A percentile compares a stretch with the other conserved stretches of the same genome.
These are phyloP conservation scores for Orientallactaga bullata DNA, from an alignment of 2,113 vertebrate species.

Conservation along the genomic window DNA sequence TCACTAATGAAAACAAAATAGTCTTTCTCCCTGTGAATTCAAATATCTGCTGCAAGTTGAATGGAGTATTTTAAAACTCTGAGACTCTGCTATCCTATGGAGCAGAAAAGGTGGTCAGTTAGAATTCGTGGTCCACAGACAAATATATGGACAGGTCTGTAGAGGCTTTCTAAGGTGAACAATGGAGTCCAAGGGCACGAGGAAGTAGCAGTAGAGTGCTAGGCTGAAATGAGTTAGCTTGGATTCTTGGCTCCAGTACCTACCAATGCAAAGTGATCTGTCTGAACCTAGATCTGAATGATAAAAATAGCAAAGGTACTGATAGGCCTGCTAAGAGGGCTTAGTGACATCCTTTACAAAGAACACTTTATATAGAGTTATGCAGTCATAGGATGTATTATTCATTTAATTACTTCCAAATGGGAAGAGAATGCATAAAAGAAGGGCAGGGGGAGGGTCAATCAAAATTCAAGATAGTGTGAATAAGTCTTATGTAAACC, in stretches of 20 bases:
- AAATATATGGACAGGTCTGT: rapidly evolving
- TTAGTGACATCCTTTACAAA: neutral
- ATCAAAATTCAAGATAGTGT: too few relatives aligned
- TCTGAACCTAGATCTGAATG: neutral
- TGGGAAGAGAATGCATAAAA: too few relatives aligned
- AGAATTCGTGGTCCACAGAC: too few relatives aligned
- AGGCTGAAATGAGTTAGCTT: neutral
- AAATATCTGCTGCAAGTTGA: neutral
- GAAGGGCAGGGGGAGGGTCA: too few relatives aligned
- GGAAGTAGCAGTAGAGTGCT: neutral
- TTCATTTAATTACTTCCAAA: too few relatives aligned
- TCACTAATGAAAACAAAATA: neutral
- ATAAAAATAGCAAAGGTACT: neutral
- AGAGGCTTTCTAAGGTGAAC: neutral
- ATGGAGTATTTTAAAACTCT: neutral
- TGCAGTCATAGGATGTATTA: rapidly evolving
- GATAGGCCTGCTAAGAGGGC: too few relatives aligned
- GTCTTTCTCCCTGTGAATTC: neutral
- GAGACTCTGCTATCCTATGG: neutral
- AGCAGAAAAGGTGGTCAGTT: neutral
- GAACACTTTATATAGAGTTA: neutral
- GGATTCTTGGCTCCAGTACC: neutral
- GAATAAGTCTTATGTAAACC: too few relatives aligned
- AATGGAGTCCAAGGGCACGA: neutral
- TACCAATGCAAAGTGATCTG: neutral